phyloP scores from a whole-genome alignment of 1,140 invertebrate species.

The Dinothrombium tinctorium region DNA sequence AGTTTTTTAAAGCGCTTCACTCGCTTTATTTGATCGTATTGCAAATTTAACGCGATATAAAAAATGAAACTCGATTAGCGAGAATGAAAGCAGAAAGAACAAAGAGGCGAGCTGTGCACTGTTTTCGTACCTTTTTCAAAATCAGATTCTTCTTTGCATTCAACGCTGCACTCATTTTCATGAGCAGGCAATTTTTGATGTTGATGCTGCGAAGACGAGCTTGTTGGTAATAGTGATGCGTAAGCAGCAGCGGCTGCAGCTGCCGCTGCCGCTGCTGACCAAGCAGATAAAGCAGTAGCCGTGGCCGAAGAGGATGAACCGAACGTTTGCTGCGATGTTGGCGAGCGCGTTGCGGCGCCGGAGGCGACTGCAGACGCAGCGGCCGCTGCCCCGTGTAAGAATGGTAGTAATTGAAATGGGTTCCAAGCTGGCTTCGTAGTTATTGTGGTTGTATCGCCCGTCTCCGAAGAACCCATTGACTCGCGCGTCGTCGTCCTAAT shows the following conservation, averaged over 20 bases:
- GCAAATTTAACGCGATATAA: no score
- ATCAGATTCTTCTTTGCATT: no score
- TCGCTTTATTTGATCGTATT: no score
- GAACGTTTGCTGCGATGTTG: not conserved
- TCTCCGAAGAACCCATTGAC: not conserved
- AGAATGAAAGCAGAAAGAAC: no score
- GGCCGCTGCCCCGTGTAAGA: not conserved
- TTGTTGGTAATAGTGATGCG: not conserved
- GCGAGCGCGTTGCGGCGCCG: not conserved
- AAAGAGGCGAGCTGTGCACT: no score
- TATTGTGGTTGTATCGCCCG: not conserved
- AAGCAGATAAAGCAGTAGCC: conserved; percentile 1
- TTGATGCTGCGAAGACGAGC: not conserved
- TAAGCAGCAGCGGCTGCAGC: conserved; percentile 2
- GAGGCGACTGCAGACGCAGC: not conserved
- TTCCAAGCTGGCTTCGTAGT: not conserved
- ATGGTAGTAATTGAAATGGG: conserved; percentile 1
- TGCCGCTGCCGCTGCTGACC: not conserved
- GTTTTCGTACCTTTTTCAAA: no score
- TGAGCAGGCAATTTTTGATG: no score
- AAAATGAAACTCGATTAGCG: no score
- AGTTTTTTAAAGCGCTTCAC: no score
- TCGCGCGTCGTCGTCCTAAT: not conserved
- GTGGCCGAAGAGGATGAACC: not conserved
- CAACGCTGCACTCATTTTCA: no score